These are phyloP conservation scores for Serinus canaria DNA, from an alignment of 2,113 vertebrate species.

Conservation along the genomic window DNA sequence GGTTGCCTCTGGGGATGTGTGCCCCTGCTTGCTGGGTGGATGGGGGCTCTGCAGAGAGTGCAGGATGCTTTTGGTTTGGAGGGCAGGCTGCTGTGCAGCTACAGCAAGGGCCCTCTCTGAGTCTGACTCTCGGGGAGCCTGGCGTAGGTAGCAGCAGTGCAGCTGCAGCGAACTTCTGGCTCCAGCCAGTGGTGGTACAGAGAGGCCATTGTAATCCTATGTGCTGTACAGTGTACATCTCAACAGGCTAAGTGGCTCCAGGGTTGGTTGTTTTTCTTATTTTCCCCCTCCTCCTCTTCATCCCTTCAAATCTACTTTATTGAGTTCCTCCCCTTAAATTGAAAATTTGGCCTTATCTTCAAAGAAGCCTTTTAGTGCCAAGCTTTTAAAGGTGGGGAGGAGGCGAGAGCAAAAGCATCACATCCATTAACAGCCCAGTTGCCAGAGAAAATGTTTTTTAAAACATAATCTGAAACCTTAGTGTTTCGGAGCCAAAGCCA, in stretches of 20 bases:
- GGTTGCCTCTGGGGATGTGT: neutral
- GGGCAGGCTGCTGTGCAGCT: neutral
- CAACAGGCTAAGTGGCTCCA: slow-evolving; percentile 49
- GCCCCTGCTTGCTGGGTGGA: neutral
- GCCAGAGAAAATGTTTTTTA: slow-evolving; percentile 74
- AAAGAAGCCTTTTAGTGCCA: slow-evolving; percentile 71
- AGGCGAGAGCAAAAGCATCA: slow-evolving; percentile 55
- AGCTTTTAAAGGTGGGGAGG: slow-evolving; percentile 64
- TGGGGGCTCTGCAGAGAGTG: neutral
- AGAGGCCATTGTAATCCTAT: slow-evolving; percentile 53
- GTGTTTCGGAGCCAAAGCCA: slow-evolving; percentile 28
- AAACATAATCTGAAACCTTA: slow-evolving; percentile 60
- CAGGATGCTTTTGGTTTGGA: neutral
- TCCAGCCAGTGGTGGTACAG: slow-evolving; percentile 51
- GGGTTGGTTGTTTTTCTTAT: neutral
- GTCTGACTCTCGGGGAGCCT: neutral
- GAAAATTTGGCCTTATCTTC: slow-evolving; percentile 75
- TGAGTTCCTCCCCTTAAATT: slow-evolving; percentile 67
- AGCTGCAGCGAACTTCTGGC: slow-evolving; percentile 43
- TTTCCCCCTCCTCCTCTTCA: neutral
- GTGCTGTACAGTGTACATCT: slow-evolving; percentile 54
- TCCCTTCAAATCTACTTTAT: slow-evolving; percentile 77
- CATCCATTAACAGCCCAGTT: slow-evolving; percentile 58
- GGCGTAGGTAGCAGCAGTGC: neutral
- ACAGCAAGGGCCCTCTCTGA: neutral